Percentiles rank a stretch among this genome's conserved stretches.
Conservation (phyloP, 2,797 vertebrate species). For the Micropoecilia bifurca region DNA sequence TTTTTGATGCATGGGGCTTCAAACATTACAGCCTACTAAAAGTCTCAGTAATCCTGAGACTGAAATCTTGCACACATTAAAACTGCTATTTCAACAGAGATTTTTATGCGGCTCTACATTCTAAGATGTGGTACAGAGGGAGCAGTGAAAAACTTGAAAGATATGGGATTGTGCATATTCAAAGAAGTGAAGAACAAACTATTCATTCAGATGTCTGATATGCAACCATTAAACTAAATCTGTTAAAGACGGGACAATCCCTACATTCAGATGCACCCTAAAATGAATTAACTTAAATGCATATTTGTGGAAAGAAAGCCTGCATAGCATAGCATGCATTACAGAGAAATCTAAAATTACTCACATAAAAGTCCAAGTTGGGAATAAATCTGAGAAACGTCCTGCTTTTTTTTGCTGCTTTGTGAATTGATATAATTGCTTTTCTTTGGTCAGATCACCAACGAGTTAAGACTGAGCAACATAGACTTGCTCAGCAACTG, state of each 20-base stretch:
- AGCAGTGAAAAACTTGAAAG: background rate
- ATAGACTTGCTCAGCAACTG: background rate
- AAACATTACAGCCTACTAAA: background rate
- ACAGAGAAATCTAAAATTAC: background rate
- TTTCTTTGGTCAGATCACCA: background rate
- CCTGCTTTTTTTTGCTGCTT: background rate
- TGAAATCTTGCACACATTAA: slow-evolving; percentile 1
- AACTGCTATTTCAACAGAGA: background rate
- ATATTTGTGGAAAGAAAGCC: background rate
- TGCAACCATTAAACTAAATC: background rate
- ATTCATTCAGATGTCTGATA: background rate
- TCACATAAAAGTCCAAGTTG: background rate
- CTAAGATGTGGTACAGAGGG: background rate
- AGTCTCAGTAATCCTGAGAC: background rate
- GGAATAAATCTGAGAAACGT: background rate
- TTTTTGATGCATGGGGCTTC: background rate
- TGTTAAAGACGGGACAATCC: background rate
- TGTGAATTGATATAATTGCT: background rate
- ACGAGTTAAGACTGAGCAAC: background rate
- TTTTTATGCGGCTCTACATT: background rate
- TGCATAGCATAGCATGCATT: background rate
- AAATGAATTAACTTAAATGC: background rate
- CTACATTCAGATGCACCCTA: background rate
- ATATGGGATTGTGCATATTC: background rate
- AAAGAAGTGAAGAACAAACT: background rate